Evolutionary conservation across 2,113 vertebrate genomes (phyloP), one percentile per base, ranked within the genome.

Genomic region (Empidonax alnorum): DNA sequence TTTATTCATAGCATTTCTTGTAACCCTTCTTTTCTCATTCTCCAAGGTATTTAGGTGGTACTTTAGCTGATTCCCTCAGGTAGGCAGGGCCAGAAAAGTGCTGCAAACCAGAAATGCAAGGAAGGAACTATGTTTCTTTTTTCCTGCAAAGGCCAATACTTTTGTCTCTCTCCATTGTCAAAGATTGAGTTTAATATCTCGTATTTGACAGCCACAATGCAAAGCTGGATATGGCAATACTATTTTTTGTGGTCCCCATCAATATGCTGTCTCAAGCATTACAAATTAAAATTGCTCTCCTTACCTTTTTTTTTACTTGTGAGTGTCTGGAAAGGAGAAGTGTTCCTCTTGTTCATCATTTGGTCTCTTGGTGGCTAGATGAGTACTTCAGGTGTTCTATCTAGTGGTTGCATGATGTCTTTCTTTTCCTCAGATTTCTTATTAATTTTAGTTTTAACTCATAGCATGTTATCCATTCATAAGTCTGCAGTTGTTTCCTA

Each of bases 391-490:
- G 52, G 7, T 86, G 24, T 77, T 69, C 27, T 52, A 0, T 35
- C 37, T 30, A 55, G 49, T 31, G 15, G 10, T 44, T 35, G 6
- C 3, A 1, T 39, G 17, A 18, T 17, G 4, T 61, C 63, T 84
- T 30, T 30, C 25, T 59, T 73, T 65, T 55, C 24, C 27, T 7
- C 27, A 55, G 53, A 52, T 49, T 66, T 85, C 1, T 6, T n/a
- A 31, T 27, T 49, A 10, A 4, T 72, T 50, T 59, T 52, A 44
- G 0, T 69, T 31, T 66, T 74, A 58, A 62, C 14, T 56, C 1
- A 1, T n/a, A 52, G 4, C 21, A 33, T 4, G 2, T 24, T 87
- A 44, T 27, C 10, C 0, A 2, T 58, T 67, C 5, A 0, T 30
- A 46, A 31, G 33, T 30, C 12, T 44, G 20, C n/a, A 59, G 15